phyloP scores from a whole-genome alignment of 1,140 invertebrate genomes.

The Sipha flava region DNA sequence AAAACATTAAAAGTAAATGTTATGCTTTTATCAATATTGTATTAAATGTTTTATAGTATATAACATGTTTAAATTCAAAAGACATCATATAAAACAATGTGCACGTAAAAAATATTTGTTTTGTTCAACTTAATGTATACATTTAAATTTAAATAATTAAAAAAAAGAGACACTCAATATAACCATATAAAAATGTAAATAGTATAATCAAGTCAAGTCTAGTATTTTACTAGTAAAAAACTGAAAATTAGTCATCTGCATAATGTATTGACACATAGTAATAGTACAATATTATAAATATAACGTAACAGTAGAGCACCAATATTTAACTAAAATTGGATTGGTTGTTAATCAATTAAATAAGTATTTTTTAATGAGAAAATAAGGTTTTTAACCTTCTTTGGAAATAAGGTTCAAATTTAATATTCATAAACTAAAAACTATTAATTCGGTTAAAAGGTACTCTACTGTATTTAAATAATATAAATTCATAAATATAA shows the following conservation, averaged over 20 bases:
- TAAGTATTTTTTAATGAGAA: background rate
- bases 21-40: background rate
- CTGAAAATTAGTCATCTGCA: background rate
- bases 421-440: background rate
- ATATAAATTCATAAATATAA: background rate
- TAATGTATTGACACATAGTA: background rate
- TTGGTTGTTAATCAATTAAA: background rate
- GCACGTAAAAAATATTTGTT: conserved; percentile 16
- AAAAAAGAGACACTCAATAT: background rate
- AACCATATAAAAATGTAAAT: background rate
- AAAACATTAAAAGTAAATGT: conserved; percentile 8
- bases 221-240: background rate
- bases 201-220: background rate
- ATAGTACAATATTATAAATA: background rate
- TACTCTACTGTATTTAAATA: conserved; percentile 15
- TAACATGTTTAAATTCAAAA: conserved; percentile 14
- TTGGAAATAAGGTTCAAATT: background rate
- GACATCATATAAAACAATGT: conserved; percentile 11
- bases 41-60: conserved; percentile 13
- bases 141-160: background rate
- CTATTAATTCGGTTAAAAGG: conserved; percentile 19
- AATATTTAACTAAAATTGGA: background rate
- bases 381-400: background rate
- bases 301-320: background rate
- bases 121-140: conserved; percentile 13